A percentile compares a stretch with the other conserved stretches of the same genome.
Conservation (phyloP, 2,113 vertebrate genomes). For the Xiphophorus hellerii region DNA sequence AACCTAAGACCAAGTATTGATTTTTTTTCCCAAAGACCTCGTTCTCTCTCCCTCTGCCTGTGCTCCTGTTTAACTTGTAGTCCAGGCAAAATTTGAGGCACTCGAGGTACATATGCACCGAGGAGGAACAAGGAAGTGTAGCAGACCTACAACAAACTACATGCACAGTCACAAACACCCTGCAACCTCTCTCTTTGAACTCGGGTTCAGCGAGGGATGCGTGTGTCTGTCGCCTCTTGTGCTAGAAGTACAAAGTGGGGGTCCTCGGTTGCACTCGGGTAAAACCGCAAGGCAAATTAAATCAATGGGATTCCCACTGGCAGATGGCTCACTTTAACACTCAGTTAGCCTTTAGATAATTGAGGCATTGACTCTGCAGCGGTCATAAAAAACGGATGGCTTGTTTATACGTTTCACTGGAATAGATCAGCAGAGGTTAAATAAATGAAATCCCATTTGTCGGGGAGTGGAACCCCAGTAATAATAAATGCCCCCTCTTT, state of each 20-base stretch:
- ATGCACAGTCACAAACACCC: slow-evolving; percentile 27
- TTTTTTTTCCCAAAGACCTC: slow-evolving; percentile 54
- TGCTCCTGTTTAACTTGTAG: slow-evolving; percentile 71
- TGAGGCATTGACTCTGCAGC: slow-evolving; percentile 97
- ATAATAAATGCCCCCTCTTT: slow-evolving; percentile 91
- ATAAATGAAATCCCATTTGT: slow-evolving; percentile 99
- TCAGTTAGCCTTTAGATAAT: slow-evolving; percentile 99
- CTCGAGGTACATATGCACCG: slow-evolving; percentile 30
- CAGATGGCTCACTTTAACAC: slow-evolving; percentile 99
- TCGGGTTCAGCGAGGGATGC: slow-evolving; percentile 72
- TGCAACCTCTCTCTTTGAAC: slow-evolving; percentile 60
- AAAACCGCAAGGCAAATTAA: slow-evolving; percentile 95
- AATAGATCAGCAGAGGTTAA: slow-evolving; percentile 99
- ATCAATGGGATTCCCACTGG: slow-evolving; percentile 97
- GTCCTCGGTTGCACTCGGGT: slow-evolving; percentile 73
- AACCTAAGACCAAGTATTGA: slow-evolving; percentile 90
- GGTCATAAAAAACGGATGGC: slow-evolving; percentile 99
- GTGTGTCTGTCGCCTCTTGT: slow-evolving; percentile 71
- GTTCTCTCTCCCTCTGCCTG: slow-evolving; percentile 70
- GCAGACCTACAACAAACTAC: slow-evolving; percentile 45
- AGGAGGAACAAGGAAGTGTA: slow-evolving; percentile 48
- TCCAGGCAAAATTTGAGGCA: slow-evolving; percentile 80
- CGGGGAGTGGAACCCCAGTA: slow-evolving; percentile 83
- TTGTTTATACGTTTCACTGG: slow-evolving; percentile 99
- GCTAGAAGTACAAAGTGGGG: slow-evolving; percentile 83